Evolutionary conservation across 2,797 vertebrate species (phyloP).

Genomic region (Gambelia wislizenii): DNA sequence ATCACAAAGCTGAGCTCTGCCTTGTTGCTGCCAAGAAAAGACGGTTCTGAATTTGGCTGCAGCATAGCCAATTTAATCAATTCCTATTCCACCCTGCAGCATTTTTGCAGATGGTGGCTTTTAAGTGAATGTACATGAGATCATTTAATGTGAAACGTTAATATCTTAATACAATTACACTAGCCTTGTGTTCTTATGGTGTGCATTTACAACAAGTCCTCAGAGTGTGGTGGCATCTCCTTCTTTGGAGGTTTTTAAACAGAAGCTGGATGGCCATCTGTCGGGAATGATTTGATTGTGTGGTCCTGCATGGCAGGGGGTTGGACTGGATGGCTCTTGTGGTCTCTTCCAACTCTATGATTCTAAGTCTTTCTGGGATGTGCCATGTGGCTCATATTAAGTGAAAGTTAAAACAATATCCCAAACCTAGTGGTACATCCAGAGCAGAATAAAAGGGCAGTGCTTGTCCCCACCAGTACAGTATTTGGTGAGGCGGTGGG

Average conservation of each 20-base stretch:
- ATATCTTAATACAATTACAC: neutral
- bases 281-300: no score
- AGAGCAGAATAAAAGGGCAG: neutral
- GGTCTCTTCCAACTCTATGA: no score
- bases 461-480: neutral
- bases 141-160: neutral
- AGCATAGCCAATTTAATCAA: neutral
- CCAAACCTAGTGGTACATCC: no score
- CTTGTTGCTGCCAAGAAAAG: neutral
- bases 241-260: no score
- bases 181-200: neutral
- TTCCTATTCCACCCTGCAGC: neutral
- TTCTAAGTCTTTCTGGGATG: neutral
- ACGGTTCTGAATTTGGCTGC: neutral
- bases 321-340: no score
- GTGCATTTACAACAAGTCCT: no score
- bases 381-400: neutral
- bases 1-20: neutral
- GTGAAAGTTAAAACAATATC: neutral
- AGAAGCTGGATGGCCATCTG: no score
- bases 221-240: no score
- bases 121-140: neutral
- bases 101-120: neutral
- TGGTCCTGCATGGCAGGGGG: no score
- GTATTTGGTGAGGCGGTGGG: neutral